Base-by-base conservation (phyloP, 2,113 vertebrate species). In the Phylloscopus trochiloides region DNA sequence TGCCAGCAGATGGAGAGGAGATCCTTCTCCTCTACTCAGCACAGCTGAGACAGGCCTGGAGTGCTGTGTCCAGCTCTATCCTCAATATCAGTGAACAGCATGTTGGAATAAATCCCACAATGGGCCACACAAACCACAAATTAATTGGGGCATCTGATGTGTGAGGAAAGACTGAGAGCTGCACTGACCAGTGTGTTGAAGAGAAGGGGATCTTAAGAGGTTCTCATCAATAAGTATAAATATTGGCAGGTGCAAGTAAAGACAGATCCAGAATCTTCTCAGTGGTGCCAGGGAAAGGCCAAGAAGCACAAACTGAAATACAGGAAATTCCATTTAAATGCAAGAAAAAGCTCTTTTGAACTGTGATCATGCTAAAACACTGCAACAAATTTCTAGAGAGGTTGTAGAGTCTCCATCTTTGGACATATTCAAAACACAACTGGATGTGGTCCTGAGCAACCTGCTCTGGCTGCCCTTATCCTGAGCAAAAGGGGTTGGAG, bases 161-260 rank as follows among this genome's bases (percentile, higher is more conserved):
- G 10, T 34, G 8, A 82, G 29, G 10, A 42, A 77, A 71, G 17
- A 34, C 29, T 51, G 31, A 50, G 34, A 58, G 17, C 9, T 68
- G 66, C 2, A 38, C 3, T 74, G 32, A 12, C 4, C 17, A 50
- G 2, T 0, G 0, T 32, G 14, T 38, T 54, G 9, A 74, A 58
- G 15, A 45, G 9, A 87, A 81, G 10, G 12, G 9, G 21, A 55
- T 40, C 12, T 62, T 34, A 32, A 58, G 24, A 40, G 7, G 12
- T 59, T 58, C 17, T 74, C 34, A 22, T 9, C 9, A 76, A 12
- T 59, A 63, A 8, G 3, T 28, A 42, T 34, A 36, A 45, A n/a
- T 58, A 32, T 2, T 54, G 24, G 12, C 47, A 6, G 10, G 11
- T 3, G 5, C 1, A 4, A 43, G 2, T 72, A 52, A 73, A 61